A percentile compares a stretch with the other conserved stretches of the same genome.
Evolutionary conservation across 2,113 vertebrate species (phyloP).

Genomic region (Proterorhinus semilunaris): DNA sequence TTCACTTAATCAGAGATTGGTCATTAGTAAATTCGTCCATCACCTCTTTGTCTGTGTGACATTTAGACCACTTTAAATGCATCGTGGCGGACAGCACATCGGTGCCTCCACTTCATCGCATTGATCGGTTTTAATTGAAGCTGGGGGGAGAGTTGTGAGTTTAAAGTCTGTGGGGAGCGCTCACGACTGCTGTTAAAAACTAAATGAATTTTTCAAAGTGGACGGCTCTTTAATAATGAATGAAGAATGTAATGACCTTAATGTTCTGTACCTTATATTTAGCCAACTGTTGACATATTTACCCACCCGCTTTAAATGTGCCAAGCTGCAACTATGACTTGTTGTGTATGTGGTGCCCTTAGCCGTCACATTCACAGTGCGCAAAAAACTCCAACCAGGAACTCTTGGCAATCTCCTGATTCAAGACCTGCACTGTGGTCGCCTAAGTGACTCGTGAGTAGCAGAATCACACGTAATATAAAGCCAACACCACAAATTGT

Average conservation of each 20-base stretch:
- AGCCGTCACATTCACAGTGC: no score
- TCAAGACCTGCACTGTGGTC: no score
- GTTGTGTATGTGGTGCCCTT: background rate
- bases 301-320: background rate
- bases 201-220: constrained; percentile 55
- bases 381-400: no score
- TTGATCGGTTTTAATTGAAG: constrained; percentile 37
- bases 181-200: constrained; percentile 34
- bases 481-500: no score
- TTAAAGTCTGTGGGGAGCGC: constrained; percentile 18
- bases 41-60: background rate
- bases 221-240: constrained; percentile 48
- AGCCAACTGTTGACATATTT: background rate
- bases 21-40: background rate
- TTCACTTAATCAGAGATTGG: no score
- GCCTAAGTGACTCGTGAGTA: no score
- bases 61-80: background rate
- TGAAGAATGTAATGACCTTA: constrained; percentile 34
- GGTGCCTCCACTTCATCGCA: constrained; percentile 9
- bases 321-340: background rate
- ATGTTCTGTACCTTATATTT: constrained; percentile 9
- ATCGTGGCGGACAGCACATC: background rate
- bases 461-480: no score
- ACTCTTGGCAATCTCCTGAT: no score
- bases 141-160: constrained; percentile 21